Percentiles rank a stretch among this genome's conserved stretches.
These are phyloP conservation scores for Acanthosepion pharaonis DNA, from an alignment of 2,888 invertebrate species.

Conservation along the genomic window DNA sequence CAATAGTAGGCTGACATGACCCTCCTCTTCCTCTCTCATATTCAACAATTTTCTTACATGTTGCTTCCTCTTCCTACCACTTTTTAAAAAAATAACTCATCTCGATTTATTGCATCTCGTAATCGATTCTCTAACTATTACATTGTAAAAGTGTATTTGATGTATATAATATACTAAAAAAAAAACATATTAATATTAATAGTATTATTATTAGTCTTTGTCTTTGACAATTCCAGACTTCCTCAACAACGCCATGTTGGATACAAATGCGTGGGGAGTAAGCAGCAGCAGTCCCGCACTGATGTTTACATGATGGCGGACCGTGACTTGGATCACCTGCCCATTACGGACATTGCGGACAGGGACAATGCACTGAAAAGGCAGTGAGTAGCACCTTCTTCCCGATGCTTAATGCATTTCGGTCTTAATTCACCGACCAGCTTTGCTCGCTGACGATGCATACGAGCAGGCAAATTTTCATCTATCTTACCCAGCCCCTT, in stretches of 20 bases:
- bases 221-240: not conserved
- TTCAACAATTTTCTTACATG: slow-evolving; percentile 21
- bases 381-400: slow-evolving; percentile 40
- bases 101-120: not conserved
- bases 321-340: slow-evolving; percentile 43
- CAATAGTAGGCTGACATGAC: slow-evolving; percentile 33
- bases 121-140: not conserved
- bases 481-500: not conserved
- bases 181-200: not conserved
- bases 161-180: not conserved
- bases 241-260: not conserved
- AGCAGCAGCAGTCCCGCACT: slow-evolving; percentile 45
- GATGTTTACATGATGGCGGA: slow-evolving; percentile 47
- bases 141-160: not conserved
- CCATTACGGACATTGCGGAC: slow-evolving; percentile 42
- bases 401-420: not conserved
- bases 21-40: slow-evolving; percentile 16
- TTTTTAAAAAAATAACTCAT: not conserved
- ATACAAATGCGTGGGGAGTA: slow-evolving; percentile 39
- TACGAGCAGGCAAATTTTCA: not conserved
- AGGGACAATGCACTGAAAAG: slow-evolving; percentile 41
- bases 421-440: not conserved
- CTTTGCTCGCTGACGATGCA: not conserved
- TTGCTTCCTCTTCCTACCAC: not conserved
- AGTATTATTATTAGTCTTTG: not conserved